Conservation (phyloP, 1,140 invertebrate species). For the Asbolus verrucosus region DNA sequence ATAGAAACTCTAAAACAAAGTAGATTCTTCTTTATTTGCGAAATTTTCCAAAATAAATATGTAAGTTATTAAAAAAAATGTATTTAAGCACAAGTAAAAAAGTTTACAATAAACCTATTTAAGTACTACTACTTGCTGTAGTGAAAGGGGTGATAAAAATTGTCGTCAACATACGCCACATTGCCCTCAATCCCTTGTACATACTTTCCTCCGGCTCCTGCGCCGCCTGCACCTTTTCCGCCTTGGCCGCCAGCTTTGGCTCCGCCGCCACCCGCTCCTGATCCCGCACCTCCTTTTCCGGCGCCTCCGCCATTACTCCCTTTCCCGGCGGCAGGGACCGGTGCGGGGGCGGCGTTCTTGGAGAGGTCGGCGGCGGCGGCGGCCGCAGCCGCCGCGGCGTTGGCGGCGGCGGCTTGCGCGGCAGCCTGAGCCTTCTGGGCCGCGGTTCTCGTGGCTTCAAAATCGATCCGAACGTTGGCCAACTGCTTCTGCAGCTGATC, state of each 20-base stretch:
- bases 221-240: conserved; percentile 46
- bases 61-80: conserved; percentile 7
- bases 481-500: conserved; percentile 73
- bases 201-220: conserved; percentile 21
- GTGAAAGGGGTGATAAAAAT: conserved; percentile 50
- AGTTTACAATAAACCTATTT: conserved; percentile 36
- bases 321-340: conserved; percentile 44
- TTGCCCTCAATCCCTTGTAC: conserved; percentile 39
- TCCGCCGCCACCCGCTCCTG: conserved; percentile 20
- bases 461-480: conserved; percentile 74
- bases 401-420: conserved; percentile 68
- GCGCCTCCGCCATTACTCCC: conserved; percentile 35
- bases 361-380: conserved; percentile 65
- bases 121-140: conserved; percentile 45
- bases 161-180: conserved; percentile 41
- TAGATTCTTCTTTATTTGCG: neutral
- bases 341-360: conserved; percentile 52
- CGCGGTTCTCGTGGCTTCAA: conserved; percentile 74
- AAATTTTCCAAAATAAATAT: conserved; percentile 31
- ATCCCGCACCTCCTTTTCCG: conserved; percentile 30
- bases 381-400: conserved; percentile 69
- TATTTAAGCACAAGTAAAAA: conserved; percentile 44
- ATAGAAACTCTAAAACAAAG: neutral
- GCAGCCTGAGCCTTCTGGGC: conserved; percentile 72
- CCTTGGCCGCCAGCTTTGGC: conserved; percentile 41